A percentile compares a stretch with the other conserved stretches of the same genome.
phyloP scores from a whole-genome alignment of 2,797 vertebrate genomes.

The Miopithecus talapoin region DNA sequence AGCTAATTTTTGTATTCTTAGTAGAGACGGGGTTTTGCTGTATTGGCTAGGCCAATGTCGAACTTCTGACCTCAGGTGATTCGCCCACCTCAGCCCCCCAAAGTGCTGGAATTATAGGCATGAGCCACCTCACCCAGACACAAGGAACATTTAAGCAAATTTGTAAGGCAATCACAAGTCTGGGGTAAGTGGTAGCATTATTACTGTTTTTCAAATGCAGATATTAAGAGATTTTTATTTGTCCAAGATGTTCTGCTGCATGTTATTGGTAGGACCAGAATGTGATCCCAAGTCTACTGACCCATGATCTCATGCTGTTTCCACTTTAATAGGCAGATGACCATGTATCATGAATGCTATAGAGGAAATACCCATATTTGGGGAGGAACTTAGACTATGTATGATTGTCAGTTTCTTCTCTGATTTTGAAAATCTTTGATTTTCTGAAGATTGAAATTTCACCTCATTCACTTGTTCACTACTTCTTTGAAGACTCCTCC shows the following conservation, averaged over 20 bases:
- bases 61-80: too few species aligned
- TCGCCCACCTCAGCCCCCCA: too few species aligned
- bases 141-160: neutral
- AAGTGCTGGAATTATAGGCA: too few species aligned
- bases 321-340: constrained; percentile 52
- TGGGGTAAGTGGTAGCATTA: neutral
- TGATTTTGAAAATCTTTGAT: constrained; percentile 40
- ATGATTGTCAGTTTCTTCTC: neutral
- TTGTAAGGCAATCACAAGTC: constrained; percentile 20
- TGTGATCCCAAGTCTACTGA: constrained; percentile 42
- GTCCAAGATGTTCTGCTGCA: neutral
- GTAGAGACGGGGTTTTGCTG: too few species aligned
- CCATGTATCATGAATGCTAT: constrained; percentile 48
- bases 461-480: neutral
- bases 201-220: constrained; percentile 30
- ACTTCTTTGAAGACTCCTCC: constrained; percentile 13
- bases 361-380: neutral
- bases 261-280: neutral
- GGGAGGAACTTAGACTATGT: constrained; percentile 15
- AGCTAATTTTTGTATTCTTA: too few species aligned
- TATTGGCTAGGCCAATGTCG: too few species aligned
- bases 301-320: constrained; percentile 25
- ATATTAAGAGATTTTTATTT: constrained; percentile 27
- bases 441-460: constrained; percentile 20
- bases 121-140: neutral